These are phyloP conservation scores for Coregonus ussuriensis DNA, from an alignment of 2,797 vertebrate genomes.

Conservation along the genomic window DNA sequence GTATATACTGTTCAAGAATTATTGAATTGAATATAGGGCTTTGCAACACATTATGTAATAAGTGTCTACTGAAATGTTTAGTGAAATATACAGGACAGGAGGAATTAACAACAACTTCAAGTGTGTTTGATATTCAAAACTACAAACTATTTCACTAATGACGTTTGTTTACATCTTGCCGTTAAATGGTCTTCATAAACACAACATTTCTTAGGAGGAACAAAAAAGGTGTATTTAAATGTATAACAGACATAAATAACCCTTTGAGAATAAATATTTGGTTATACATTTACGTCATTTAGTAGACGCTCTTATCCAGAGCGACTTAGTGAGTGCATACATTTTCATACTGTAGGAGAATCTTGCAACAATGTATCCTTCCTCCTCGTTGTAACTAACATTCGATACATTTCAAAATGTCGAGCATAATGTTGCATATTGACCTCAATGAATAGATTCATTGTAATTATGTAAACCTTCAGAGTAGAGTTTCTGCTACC, in stretches of 20 bases:
- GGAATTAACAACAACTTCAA: not conserved
- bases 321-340: too few species aligned
- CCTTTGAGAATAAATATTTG: not conserved
- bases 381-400: not conserved
- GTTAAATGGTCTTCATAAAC: not conserved
- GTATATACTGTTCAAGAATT: not conserved
- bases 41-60: not conserved
- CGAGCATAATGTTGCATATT: not conserved
- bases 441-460: not conserved
- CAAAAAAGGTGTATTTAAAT: not conserved
- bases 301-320: too few species aligned
- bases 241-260: not conserved
- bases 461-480: not conserved
- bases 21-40: not conserved
- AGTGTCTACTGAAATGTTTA: not conserved
- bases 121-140: slow-evolving; percentile 3
- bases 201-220: not conserved
- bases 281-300: too few species aligned
- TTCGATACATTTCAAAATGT: not conserved
- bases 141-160: not conserved
- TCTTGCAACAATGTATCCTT: not conserved
- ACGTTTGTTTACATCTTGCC: too few species aligned
- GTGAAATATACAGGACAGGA: not conserved
- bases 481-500: not conserved
- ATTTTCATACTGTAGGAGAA: not conserved